Conservation (phyloP, 2,888 invertebrate genomes). For the Megaustenia siamemsis region DNA sequence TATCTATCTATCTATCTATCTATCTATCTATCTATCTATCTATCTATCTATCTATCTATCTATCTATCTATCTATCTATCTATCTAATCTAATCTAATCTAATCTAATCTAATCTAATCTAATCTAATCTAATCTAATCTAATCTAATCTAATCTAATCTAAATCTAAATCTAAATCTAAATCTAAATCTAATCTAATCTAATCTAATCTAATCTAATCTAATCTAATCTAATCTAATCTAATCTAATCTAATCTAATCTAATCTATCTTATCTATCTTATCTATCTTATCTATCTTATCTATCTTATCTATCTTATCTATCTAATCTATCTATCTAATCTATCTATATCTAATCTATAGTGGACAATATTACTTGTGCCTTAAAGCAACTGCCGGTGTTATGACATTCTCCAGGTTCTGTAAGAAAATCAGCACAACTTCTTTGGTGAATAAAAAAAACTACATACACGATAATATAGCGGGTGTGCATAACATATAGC, state of each 20-base stretch:
- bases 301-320: no score
- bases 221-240: background rate
- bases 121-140: background rate
- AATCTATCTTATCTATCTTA: background rate
- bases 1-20: no score
- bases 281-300: no score
- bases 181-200: background rate
- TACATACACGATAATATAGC: no score
- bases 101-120: background rate
- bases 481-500: no score
- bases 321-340: background rate
- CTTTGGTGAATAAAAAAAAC: no score
- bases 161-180: background rate
- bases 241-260: background rate
- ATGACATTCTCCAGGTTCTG: background rate
- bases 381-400: background rate
- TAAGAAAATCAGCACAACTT: background rate
- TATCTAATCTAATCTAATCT: background rate
- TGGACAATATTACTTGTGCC: background rate
- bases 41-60: background rate
- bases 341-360: background rate
- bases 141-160: background rate
- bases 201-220: no score
- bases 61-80: background rate
- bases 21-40: no score